Evolutionary conservation across 2,797 vertebrate genomes (phyloP).

Genomic region (Darevskia nairensis): DNA sequence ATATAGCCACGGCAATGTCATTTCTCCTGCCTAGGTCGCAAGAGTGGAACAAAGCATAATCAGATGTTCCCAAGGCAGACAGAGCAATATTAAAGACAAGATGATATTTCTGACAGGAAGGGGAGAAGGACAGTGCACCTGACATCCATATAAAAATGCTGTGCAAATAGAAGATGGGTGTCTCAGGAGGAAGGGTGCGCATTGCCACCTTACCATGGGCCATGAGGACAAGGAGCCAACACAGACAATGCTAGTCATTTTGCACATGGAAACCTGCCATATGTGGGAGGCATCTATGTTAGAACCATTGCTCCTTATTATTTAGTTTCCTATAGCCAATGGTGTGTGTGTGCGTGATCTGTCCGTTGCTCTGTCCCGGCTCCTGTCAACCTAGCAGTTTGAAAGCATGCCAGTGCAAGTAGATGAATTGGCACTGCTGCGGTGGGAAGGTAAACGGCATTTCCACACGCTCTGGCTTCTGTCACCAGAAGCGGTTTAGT

Average conservation of each 20-base stretch:
- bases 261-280: background rate
- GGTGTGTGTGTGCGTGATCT: background rate
- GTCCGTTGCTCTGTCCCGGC: too few species aligned
- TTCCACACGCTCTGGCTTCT: too few species aligned
- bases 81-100: background rate
- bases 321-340: background rate
- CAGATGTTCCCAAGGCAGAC: background rate
- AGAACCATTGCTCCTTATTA: background rate
- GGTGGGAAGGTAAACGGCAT: too few species aligned
- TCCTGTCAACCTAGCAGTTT: too few species aligned
- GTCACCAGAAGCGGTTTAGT: too few species aligned
- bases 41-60: background rate
- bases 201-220: background rate
- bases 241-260: background rate
- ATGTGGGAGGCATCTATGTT: background rate
- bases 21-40: background rate
- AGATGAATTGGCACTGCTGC: too few species aligned
- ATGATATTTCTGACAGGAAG: background rate
- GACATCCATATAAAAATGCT: background rate
- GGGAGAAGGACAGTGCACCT: background rate
- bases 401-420: too few species aligned
- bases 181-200: too few species aligned
- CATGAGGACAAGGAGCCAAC: too few species aligned
- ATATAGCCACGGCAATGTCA: background rate
- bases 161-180: background rate